phyloP scores from a whole-genome alignment of 2,113 vertebrate species.

The Phrynosoma blainvillii region DNA sequence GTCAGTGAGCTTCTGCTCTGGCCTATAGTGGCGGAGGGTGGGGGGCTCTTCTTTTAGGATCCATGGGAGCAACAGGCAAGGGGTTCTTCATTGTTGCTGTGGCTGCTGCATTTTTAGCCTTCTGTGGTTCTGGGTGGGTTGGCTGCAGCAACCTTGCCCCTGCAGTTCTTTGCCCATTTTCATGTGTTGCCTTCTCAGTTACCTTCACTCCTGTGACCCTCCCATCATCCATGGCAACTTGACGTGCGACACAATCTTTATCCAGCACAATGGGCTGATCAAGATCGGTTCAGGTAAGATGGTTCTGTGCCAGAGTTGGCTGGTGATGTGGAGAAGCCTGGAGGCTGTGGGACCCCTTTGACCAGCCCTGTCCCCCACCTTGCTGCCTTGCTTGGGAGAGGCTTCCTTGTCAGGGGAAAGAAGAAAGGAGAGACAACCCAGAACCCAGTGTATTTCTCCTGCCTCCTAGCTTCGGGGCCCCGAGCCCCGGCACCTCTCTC shows the following conservation, averaged over 20 bases:
- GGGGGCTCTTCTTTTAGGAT: too few species aligned
- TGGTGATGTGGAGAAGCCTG: neutral
- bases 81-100: too few species aligned
- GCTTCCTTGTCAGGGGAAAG: neutral
- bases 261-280: constrained; percentile 98
- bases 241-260: constrained; percentile 99
- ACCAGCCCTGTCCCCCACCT: too few species aligned
- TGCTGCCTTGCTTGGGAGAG: neutral
- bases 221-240: constrained; percentile 98
- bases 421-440: too few species aligned
- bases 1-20: too few species aligned
- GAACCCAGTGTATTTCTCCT: neutral
- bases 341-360: neutral
- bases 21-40: too few species aligned
- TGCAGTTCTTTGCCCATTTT: constrained; percentile 28
- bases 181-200: constrained; percentile 78
- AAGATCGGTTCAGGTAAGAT: constrained; percentile 96
- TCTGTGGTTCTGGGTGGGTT: neutral
- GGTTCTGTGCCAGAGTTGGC: neutral
- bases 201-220: constrained; percentile 96
- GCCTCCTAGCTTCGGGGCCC: neutral
- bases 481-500: neutral
- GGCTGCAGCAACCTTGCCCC: constrained; percentile 44
- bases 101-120: neutral
- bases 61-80: too few species aligned